These are phyloP conservation scores for Peribatodes rhomboidaria DNA, from an alignment of 2,888 invertebrate species.

Conservation along the genomic window DNA sequence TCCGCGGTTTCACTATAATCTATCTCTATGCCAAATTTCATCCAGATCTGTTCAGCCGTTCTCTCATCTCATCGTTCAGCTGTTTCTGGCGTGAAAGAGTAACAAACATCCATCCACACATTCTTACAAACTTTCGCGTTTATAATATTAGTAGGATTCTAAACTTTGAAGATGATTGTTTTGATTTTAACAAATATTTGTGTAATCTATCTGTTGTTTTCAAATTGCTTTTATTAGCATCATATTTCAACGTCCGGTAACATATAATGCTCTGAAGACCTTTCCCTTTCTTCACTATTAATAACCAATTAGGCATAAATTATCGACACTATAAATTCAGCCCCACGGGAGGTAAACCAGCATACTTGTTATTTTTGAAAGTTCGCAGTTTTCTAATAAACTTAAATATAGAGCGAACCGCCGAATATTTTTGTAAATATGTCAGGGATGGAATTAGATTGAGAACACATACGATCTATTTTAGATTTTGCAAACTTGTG, in stretches of 20 bases:
- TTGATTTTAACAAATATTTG: not conserved
- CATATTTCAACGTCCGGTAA: not conserved
- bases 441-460: slow-evolving; percentile 20
- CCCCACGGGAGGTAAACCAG: not conserved
- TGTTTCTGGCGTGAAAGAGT: too few relatives aligned
- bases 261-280: slow-evolving; percentile 3
- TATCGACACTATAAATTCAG: slow-evolving; percentile 1
- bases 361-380: not conserved
- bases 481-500: slow-evolving; percentile 17
- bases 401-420: not conserved
- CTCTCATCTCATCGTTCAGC: too few relatives aligned
- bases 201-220: not conserved
- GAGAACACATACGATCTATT: slow-evolving; percentile 17
- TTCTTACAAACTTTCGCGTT: too few relatives aligned
- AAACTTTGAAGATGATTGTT: not conserved
- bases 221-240: not conserved
- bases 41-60: too few relatives aligned
- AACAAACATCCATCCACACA: too few relatives aligned
- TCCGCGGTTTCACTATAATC: too few relatives aligned
- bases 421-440: slow-evolving; percentile 26
- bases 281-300: slow-evolving; percentile 11
- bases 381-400: too few relatives aligned
- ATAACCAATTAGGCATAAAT: slow-evolving; percentile 11
- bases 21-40: too few relatives aligned
- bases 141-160: not conserved